Percentiles rank a stretch among this genome's conserved stretches.
Conservation (phyloP, 1,140 invertebrate genomes). For the Ips nitidus region DNA sequence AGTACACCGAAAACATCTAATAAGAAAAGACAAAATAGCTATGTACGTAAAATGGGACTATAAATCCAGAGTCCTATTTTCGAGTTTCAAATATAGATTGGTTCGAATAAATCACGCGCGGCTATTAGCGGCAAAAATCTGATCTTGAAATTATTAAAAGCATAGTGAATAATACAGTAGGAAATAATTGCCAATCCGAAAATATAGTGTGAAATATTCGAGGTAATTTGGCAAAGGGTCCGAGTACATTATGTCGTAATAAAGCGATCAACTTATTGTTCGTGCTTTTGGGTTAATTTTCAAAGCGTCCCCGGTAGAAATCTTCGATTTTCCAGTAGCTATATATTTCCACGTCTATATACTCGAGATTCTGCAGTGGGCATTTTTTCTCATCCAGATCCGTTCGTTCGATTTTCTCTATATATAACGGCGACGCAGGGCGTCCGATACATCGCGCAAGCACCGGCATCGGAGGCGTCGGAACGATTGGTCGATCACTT, state of each 20-base stretch:
- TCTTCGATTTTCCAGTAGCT: conserved; percentile 26
- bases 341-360: conserved; percentile 30
- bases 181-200: conserved; percentile 5
- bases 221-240: conserved; percentile 1
- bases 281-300: not conserved
- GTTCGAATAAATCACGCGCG: not conserved
- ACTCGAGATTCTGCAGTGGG: conserved; percentile 34
- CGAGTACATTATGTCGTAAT: not conserved
- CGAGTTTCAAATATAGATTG: not conserved
- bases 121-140: not conserved
- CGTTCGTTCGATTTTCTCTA: conserved; percentile 37
- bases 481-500: conserved; percentile 35
- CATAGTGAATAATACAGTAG: conserved; percentile 1
- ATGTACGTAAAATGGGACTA: not conserved
- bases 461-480: conserved; percentile 29
- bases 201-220: conserved; percentile 1
- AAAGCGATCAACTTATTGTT: conserved; percentile 1
- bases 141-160: conserved; percentile 1
- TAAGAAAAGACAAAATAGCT: too few species aligned
- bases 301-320: conserved; percentile 11
- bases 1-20: too few species aligned
- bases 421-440: conserved; percentile 32
- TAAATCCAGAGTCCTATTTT: conserved; percentile 2
- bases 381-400: conserved; percentile 25
- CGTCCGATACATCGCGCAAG: conserved; percentile 34